A percentile compares a stretch with the other conserved stretches of the same genome.
Evolutionary conservation across 1,140 invertebrate species (phyloP).

Genomic region (Bombus breviceps): DNA sequence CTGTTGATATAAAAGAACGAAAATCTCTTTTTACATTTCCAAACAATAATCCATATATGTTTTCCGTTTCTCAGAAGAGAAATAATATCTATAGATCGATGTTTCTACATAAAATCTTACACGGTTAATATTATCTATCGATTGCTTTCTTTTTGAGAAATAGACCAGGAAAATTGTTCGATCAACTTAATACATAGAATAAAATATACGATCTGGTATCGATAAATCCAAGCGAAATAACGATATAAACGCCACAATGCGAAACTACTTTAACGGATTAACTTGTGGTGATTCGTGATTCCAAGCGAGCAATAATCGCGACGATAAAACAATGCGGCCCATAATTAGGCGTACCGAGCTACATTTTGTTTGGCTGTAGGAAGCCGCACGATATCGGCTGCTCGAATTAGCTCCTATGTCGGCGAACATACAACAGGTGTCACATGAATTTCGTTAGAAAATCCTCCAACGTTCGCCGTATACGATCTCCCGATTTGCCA

Average conservation of each 20-base stretch:
- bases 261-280: not conserved
- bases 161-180: not conserved
- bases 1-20: no score
- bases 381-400: conserved; percentile 30
- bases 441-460: conserved; percentile 61
- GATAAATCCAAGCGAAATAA: not conserved
- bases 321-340: conserved; percentile 45
- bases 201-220: not conserved
- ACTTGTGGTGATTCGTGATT: not conserved
- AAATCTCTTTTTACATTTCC: no score
- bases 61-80: no score
- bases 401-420: conserved; percentile 59
- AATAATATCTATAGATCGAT: no score
- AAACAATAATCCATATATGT: no score
- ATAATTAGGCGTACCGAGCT: conserved; percentile 49
- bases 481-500: conserved; percentile 41
- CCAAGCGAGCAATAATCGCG: conserved; percentile 35
- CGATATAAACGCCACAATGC: not conserved
- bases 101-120: not conserved
- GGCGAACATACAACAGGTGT: conserved; percentile 62
- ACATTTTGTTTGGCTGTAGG: conserved; percentile 27
- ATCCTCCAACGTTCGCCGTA: conserved; percentile 35
- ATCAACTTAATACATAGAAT: not conserved
- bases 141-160: not conserved
- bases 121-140: not conserved